phyloP scores from a whole-genome alignment of 1,140 invertebrate species.

The Hyposmocoma kahamanoa region DNA sequence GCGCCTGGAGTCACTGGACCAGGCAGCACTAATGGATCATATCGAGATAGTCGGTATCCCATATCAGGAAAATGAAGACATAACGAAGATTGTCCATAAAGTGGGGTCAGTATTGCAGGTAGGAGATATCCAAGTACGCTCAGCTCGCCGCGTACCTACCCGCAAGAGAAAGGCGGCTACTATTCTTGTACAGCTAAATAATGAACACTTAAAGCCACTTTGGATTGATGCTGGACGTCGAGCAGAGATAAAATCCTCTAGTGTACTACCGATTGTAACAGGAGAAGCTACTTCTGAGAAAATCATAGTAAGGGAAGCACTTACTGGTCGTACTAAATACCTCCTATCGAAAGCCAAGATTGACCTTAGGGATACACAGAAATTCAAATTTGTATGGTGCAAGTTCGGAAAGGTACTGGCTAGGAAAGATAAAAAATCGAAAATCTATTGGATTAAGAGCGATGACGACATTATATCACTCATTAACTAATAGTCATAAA shows the following conservation, averaged over 20 bases:
- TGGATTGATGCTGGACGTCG: neutral
- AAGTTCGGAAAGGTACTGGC: constrained; percentile 2
- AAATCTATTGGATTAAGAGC: neutral
- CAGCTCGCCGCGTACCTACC: constrained; percentile 4
- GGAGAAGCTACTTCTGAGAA: neutral
- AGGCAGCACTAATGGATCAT: neutral
- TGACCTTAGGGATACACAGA: neutral
- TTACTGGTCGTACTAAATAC: neutral
- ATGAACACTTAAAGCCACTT: neutral
- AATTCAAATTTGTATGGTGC: constrained; percentile 5
- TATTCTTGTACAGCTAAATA: constrained; percentile 1
- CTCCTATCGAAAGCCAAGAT: neutral
- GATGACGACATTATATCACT: neutral
- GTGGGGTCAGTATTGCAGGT: neutral
- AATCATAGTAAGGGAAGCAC: neutral
- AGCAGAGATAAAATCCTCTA: neutral
- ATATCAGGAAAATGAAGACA: neutral
- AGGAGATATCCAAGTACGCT: neutral
- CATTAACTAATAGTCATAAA: neutral
- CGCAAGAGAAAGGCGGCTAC: neutral
- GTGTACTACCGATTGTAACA: neutral
- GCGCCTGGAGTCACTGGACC: neutral
- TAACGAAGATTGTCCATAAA: neutral
- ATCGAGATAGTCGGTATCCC: neutral
- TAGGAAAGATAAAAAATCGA: neutral